Conservation (phyloP, 1,140 invertebrate genomes). For the Drosophila kanapiae region DNA sequence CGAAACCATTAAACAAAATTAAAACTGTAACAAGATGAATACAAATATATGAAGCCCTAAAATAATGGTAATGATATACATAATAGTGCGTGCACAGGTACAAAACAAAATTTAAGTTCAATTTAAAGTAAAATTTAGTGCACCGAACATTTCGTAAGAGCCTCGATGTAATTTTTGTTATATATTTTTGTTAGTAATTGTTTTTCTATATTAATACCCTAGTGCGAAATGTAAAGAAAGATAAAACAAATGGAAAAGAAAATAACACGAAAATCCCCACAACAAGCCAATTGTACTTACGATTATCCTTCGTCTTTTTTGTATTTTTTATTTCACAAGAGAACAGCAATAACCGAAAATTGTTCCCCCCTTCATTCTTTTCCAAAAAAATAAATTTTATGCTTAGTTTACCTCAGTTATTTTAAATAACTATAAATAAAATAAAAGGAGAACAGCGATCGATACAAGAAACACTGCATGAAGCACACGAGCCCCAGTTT, state of each 20-base stretch:
- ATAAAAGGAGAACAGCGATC: conserved; percentile 32
- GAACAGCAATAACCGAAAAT: conserved; percentile 28
- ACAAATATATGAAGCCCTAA: conserved; percentile 26
- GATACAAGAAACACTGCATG: conserved; percentile 13
- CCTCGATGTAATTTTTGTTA: conserved; percentile 77
- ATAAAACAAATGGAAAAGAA: conserved; percentile 38
- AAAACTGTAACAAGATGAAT: conserved; percentile 46
- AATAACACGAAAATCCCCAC: conserved; percentile 43
- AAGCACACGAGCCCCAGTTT: conserved; percentile 30
- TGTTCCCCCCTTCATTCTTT: neutral
- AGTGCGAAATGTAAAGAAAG: conserved; percentile 63
- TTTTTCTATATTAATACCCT: conserved; percentile 82
- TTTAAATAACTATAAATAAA: conserved; percentile 79
- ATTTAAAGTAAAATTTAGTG: conserved; percentile 49
- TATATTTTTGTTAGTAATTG: conserved; percentile 83
- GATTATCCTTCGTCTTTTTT: conserved; percentile 39
- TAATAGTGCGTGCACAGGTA: conserved; percentile 68
- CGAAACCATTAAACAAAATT: conserved; percentile 36
- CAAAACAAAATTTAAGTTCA: conserved; percentile 68
- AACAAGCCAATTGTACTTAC: conserved; percentile 80
- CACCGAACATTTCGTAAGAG: conserved; percentile 47
- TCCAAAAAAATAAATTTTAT: conserved; percentile 16
- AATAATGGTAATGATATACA: conserved; percentile 36
- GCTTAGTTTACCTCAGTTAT: conserved; percentile 68
- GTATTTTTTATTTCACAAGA: conserved; percentile 12